Conservation (phyloP, 1,140 invertebrate species). For the Vanessa atalanta region DNA sequence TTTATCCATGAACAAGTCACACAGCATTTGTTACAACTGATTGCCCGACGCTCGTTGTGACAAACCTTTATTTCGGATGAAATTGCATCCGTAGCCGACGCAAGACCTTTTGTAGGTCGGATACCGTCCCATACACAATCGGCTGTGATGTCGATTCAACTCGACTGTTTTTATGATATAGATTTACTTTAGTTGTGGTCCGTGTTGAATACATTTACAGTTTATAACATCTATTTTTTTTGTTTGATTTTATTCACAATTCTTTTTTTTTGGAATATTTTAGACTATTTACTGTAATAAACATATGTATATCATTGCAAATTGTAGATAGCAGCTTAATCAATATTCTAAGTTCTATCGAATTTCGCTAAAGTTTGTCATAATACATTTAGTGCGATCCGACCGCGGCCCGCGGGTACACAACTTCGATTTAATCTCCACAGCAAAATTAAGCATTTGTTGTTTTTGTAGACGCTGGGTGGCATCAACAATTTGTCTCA, state of each 20-base stretch:
- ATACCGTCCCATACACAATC: not conserved
- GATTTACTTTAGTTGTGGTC: not conserved
- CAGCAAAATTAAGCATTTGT: not conserved
- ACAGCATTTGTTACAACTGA: constrained; percentile 35
- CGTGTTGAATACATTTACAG: not conserved
- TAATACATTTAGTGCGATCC: not conserved
- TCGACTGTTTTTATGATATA: not conserved
- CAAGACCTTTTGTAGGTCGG: constrained; percentile 6
- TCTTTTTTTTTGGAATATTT: too few species aligned
- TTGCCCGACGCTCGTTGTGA: constrained; percentile 33
- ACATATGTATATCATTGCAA: too few species aligned
- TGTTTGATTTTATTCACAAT: too few species aligned
- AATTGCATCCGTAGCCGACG: constrained; percentile 30
- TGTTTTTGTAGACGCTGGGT: not conserved
- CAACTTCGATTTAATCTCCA: constrained; percentile 10
- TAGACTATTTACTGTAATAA: too few species aligned
- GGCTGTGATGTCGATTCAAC: not conserved
- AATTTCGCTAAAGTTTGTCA: too few species aligned
- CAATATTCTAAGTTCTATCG: too few species aligned
- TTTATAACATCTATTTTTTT: too few species aligned
- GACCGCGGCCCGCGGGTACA: not conserved
- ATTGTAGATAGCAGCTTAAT: too few species aligned
- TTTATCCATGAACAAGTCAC: constrained; percentile 17
- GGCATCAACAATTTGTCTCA: constrained; percentile 2
- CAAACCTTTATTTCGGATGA: constrained; percentile 41